Base-by-base conservation (phyloP, 1,140 invertebrate genomes). In the Magallana gigas region DNA sequence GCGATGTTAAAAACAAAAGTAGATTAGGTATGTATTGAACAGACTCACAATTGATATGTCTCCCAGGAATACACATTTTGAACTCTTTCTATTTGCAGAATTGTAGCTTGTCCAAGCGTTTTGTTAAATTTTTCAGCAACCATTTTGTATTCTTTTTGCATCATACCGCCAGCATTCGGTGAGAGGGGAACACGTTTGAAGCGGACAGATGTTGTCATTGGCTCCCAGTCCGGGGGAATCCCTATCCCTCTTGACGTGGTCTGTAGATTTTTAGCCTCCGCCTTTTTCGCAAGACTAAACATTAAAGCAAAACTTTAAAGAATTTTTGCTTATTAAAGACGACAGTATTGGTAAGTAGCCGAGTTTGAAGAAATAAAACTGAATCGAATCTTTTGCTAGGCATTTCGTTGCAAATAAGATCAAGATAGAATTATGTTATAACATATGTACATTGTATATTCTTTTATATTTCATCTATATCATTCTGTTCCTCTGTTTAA, bases 41-140 rank as follows among this genome's bases (percentile, higher is more conserved):
- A 18, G 64, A 89, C 88, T 85, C 87, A 89, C 88, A 89, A 36
- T 18, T 71, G 76, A 56, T 87, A 89, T 7, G 18, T 57, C 71
- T 89, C 88, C 88, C 88, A 89, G 1, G 56, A n/a, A 68, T 18
- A 71, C 60, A 83, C 62, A 60, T 89, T 89, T 36, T 89, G 88
- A 48, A 87, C 48, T 60, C 88, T 68, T 0, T 87, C n/a, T 56
- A 89, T 85, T 29, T 57, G 48, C 57, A 87, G 57, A 48, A 89
- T 85, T 23, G 81, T 58, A 0, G 86, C 88, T 23, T 89, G 88
- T 64, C 83, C 85, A 2, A 89, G 23, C 11, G 85, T 89, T 23
- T 82, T 85, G 6, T 83, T 29, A 62, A 89, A 89, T 23, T 85
- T 76, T 16, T 83, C 56, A 3, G 76, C 14, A 14, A 89, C 84